Evolutionary conservation across 2,888 invertebrate species (phyloP).

Genomic region (Drosophila pseudotalamancana): DNA sequence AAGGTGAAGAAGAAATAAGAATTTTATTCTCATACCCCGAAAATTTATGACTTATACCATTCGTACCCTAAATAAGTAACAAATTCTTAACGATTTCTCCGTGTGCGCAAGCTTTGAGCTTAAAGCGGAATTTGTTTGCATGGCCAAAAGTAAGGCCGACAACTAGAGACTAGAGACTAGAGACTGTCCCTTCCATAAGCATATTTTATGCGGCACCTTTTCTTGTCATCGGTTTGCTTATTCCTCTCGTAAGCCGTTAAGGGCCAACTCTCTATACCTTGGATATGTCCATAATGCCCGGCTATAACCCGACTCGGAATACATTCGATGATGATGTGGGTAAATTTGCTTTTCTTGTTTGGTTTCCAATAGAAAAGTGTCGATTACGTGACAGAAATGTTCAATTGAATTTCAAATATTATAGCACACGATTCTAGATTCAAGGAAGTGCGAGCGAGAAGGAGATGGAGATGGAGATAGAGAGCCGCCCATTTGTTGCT

Average conservation of each 20-base stretch:
- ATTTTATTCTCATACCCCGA: too few species aligned
- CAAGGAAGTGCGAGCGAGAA: too few species aligned
- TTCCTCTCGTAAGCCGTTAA: slow-evolving; percentile 60
- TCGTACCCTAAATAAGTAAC: too few species aligned
- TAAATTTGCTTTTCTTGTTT: slow-evolving; percentile 60
- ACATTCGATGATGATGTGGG: slow-evolving; percentile 56
- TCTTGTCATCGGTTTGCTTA: slow-evolving; percentile 63
- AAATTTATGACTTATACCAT: too few species aligned
- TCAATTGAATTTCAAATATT: slow-evolving; percentile 77
- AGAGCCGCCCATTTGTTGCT: slow-evolving; percentile 66
- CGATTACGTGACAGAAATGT: slow-evolving; percentile 79
- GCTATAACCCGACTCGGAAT: slow-evolving; percentile 12
- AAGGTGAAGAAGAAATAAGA: too few species aligned
- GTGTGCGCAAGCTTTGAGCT: too few species aligned
- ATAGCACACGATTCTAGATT: slow-evolving; percentile 48
- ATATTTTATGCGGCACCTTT: slow-evolving; percentile 66
- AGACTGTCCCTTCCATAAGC: slow-evolving; percentile 38
- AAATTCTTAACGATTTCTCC: too few species aligned
- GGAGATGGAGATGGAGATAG: too few species aligned
- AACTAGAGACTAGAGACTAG: slow-evolving; percentile 9
- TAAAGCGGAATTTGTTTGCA: neutral
- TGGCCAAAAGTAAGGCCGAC: slow-evolving; percentile 5
- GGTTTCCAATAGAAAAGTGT: slow-evolving; percentile 68
- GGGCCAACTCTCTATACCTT: slow-evolving; percentile 47
- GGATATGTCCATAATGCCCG: slow-evolving; percentile 56